Percentiles rank a stretch among this genome's conserved stretches.
Evolutionary conservation across 1,140 invertebrate genomes (phyloP).

Genomic region (Calephelis virginiensis): DNA sequence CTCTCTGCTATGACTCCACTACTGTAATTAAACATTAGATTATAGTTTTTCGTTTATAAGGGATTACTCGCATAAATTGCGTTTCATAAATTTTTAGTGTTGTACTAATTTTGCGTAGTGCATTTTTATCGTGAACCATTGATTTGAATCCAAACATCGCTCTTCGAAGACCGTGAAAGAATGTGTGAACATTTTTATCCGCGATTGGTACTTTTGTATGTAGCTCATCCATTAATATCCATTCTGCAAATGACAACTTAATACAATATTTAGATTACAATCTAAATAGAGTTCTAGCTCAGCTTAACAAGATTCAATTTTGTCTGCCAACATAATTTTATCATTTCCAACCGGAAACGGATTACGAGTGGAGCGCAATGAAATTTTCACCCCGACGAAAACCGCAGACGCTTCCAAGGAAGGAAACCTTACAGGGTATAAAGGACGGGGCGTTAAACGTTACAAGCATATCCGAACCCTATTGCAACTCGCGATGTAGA

Average conservation of each 20-base stretch:
- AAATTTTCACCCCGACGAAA: constrained; percentile 9
- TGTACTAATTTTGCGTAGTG: too few species aligned
- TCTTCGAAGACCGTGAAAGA: too few species aligned
- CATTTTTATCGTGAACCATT: too few species aligned
- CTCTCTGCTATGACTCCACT: too few species aligned
- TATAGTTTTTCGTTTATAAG: too few species aligned
- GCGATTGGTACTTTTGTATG: too few species aligned
- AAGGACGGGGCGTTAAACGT: neutral
- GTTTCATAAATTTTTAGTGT: too few species aligned
- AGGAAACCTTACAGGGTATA: neutral
- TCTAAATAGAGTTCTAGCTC: neutral
- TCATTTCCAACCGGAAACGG: neutral
- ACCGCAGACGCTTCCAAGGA: constrained; percentile 3
- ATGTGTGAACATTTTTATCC: too few species aligned
- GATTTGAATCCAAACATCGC: too few species aligned
- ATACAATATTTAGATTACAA: neutral
- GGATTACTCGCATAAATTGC: too few species aligned
- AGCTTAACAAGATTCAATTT: neutral
- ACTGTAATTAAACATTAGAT: too few species aligned
- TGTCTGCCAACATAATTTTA: neutral
- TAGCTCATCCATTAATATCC: too few species aligned
- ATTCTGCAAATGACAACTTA: neutral
- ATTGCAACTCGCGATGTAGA: neutral
- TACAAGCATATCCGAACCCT: neutral
- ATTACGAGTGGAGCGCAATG: neutral